Evolutionary conservation across 2,888 invertebrate species (phyloP).

Genomic region (Phaonia tiefii): DNA sequence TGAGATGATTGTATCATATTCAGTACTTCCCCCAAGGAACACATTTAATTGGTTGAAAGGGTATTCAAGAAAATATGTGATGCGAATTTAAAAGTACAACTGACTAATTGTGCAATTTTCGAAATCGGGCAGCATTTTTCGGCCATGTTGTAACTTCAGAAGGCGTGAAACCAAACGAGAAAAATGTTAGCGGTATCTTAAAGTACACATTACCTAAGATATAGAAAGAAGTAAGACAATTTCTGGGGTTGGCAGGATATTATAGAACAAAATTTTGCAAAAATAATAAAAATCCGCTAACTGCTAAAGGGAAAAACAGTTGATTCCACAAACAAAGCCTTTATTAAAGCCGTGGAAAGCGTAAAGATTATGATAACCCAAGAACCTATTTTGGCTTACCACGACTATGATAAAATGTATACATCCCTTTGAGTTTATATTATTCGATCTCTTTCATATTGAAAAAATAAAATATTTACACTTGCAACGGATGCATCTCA

Average conservation of each 20-base stretch:
- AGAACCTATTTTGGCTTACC: too few relatives aligned
- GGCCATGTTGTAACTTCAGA: constrained; percentile 23
- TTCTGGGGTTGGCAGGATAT: neutral
- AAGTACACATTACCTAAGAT: neutral
- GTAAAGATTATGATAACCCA: neutral
- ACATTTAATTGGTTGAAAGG: neutral
- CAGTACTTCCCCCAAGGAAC: constrained; percentile 29
- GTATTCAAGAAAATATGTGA: constrained; percentile 19
- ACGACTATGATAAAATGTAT: too few relatives aligned
- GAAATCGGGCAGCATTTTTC: neutral
- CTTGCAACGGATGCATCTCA: too few relatives aligned
- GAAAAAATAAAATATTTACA: too few relatives aligned
- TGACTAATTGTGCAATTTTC: constrained; percentile 23
- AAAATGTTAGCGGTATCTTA: constrained; percentile 29
- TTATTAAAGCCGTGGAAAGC: constrained; percentile 4
- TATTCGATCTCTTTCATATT: too few relatives aligned
- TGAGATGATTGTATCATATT: constrained; percentile 30
- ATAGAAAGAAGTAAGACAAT: constrained; percentile 6
- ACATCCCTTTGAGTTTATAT: too few relatives aligned
- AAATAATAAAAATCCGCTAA: neutral
- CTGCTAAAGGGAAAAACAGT: constrained; percentile 1
- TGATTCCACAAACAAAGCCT: neutral
- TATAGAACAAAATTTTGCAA: constrained; percentile 5
- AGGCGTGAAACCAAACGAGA: constrained; percentile 39
- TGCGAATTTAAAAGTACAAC: constrained; percentile 38